Evolutionary conservation across 2,888 invertebrate species (phyloP).

Genomic region (Daptonema setosum): DNA sequence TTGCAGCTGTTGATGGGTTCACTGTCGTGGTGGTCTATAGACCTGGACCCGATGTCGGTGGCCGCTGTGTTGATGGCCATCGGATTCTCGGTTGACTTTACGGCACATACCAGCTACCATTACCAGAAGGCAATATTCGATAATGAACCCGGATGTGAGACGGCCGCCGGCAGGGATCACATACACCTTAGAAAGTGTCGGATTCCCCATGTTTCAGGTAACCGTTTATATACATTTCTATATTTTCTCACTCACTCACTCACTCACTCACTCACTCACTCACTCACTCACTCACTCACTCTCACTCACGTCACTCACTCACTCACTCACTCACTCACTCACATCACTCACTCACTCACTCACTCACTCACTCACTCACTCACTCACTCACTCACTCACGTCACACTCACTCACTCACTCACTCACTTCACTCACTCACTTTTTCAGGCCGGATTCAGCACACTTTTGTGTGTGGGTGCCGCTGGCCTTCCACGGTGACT

Average conservation of each 20-base stretch:
- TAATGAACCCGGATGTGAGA: background rate
- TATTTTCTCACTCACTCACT: background rate
- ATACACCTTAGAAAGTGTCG: constrained; percentile 1
- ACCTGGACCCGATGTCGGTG: background rate
- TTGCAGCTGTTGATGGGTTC: constrained; percentile 1
- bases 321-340: no score
- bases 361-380: background rate
- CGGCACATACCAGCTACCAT: constrained; percentile 1
- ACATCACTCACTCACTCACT: no score
- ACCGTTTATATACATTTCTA: background rate
- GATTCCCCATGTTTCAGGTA: constrained; percentile 1
- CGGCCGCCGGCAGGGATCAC: background rate
- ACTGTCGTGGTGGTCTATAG: background rate
- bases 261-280: background rate
- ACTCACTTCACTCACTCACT: no score
- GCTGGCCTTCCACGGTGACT: constrained; percentile 2
- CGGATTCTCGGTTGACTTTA: background rate
- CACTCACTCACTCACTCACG: background rate
- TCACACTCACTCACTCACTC: no score
- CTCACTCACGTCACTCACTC: no score
- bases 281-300: background rate
- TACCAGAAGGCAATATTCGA: background rate
- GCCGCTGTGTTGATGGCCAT: background rate
- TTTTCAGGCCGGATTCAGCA: background rate
- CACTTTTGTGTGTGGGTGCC: background rate